Percentiles rank a stretch among this genome's conserved stretches.
Evolutionary conservation across 1,140 invertebrate species (phyloP).

Genomic region (Acromyrmex charruanus): DNA sequence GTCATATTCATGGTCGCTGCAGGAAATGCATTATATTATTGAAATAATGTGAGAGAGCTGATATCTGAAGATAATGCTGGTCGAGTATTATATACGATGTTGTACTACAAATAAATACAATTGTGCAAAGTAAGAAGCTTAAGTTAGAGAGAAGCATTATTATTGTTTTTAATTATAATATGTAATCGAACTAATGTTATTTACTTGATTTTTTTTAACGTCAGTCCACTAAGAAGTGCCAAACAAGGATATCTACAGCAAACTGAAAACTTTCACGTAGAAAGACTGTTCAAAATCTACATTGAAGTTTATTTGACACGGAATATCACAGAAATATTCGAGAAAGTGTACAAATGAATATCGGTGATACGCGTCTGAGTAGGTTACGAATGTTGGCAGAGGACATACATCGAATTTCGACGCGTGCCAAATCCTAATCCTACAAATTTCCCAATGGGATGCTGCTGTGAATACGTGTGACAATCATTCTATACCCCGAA

Average conservation of each 20-base stretch:
- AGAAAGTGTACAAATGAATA: slow-evolving; percentile 37
- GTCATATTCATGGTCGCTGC: slow-evolving; percentile 49
- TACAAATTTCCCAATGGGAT: slow-evolving; percentile 70
- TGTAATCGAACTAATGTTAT: neutral
- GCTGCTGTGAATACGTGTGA: slow-evolving; percentile 60
- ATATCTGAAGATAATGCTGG: slow-evolving; percentile 3
- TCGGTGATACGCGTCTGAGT: neutral
- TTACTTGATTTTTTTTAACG: neutral
- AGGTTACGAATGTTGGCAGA: slow-evolving; percentile 9
- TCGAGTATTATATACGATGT: slow-evolving; percentile 15
- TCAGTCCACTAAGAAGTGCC: neutral
- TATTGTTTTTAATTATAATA: slow-evolving; percentile 9
- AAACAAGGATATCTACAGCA: neutral
- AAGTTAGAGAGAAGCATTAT: neutral
- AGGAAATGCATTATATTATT: slow-evolving; percentile 43
- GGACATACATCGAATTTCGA: slow-evolving; percentile 28
- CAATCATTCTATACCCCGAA: slow-evolving; percentile 47
- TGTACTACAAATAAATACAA: slow-evolving; percentile 5
- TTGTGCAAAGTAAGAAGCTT: neutral
- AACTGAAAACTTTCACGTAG: neutral
- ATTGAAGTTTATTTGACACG: slow-evolving; percentile 17
- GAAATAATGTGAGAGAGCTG: slow-evolving; percentile 57
- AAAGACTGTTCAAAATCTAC: neutral
- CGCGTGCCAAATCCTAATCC: slow-evolving; percentile 73
- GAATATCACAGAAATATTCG: neutral